Evolutionary conservation across 1,140 invertebrate genomes (phyloP).

Genomic region (Drosophila albomicans): DNA sequence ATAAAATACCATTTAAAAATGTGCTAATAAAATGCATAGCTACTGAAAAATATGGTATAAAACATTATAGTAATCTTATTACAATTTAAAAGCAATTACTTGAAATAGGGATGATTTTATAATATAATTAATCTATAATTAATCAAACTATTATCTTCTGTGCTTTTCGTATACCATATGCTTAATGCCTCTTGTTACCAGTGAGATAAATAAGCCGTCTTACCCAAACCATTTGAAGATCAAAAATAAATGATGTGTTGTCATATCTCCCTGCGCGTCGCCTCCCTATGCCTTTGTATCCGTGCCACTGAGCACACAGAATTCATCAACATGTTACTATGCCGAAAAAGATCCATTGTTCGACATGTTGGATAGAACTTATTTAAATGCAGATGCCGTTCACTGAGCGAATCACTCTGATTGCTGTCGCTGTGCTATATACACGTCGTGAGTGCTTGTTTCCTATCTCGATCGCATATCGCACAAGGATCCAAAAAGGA

Average conservation of each 20-base stretch:
- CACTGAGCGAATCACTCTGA: conserved; percentile 77
- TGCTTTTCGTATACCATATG: not conserved
- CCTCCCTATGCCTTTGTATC: conserved; percentile 12
- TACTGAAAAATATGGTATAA: too few relatives aligned
- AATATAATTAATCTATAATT: too few relatives aligned
- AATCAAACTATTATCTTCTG: too few relatives aligned
- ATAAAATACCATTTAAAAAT: too few relatives aligned
- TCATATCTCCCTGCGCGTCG: conserved; percentile 10
- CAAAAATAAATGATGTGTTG: conserved; percentile 41
- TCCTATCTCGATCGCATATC: not conserved
- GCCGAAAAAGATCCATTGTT: conserved; percentile 68
- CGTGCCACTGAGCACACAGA: conserved; percentile 25
- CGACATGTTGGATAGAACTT: conserved; percentile 68
- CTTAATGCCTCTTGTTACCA: not conserved
- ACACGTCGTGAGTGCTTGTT: conserved; percentile 73
- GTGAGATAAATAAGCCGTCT: not conserved
- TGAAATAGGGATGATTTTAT: too few relatives aligned
- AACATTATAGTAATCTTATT: too few relatives aligned
- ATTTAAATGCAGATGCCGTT: conserved; percentile 67
- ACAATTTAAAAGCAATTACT: too few relatives aligned
- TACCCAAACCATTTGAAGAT: not conserved
- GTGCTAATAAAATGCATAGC: too few relatives aligned
- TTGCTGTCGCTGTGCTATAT: conserved; percentile 80
- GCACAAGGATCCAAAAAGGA: conserved; percentile 39
- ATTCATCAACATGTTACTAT: conserved; percentile 81